Conservation (phyloP, 2,797 vertebrate genomes). For the Fratercula arctica region DNA sequence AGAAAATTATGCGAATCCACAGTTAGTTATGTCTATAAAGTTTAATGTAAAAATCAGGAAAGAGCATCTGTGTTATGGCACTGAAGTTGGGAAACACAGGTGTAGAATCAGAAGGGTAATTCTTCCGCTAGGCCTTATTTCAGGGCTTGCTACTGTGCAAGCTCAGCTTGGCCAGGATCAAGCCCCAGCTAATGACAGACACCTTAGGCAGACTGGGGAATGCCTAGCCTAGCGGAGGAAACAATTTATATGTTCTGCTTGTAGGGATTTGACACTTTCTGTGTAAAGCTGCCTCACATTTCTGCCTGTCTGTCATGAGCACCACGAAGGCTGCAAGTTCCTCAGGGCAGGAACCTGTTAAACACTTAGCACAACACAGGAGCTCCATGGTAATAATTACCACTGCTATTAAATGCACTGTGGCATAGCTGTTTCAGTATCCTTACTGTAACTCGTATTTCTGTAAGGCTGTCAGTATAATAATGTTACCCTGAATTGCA, state of each 20-base stretch:
- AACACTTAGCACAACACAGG: constrained; percentile 50
- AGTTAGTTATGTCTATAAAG: background rate
- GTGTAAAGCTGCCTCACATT: constrained; percentile 54
- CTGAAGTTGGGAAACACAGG: background rate
- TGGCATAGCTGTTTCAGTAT: constrained; percentile 22
- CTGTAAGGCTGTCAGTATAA: constrained; percentile 31
- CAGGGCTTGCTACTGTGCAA: background rate
- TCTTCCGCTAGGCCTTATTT: background rate
- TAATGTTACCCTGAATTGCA: constrained; percentile 14
- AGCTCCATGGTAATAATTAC: constrained; percentile 51
- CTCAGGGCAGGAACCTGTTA: constrained; percentile 59
- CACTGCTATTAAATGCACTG: constrained; percentile 32
- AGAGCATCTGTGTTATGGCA: background rate
- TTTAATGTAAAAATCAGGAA: background rate
- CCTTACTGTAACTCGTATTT: background rate
- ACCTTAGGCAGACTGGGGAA: constrained; percentile 34
- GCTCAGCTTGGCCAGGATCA: background rate
- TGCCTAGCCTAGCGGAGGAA: background rate
- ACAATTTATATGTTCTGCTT: constrained; percentile 32
- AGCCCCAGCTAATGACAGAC: constrained; percentile 16
- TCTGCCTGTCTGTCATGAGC: constrained; percentile 45
- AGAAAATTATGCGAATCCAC: background rate
- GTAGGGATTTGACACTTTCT: constrained; percentile 46
- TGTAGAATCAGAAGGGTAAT: background rate
- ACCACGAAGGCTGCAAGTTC: constrained; percentile 35